Evolutionary conservation across 2,113 vertebrate genomes (phyloP), one percentile per base, ranked within the genome.

Genomic region (Cariama cristata): DNA sequence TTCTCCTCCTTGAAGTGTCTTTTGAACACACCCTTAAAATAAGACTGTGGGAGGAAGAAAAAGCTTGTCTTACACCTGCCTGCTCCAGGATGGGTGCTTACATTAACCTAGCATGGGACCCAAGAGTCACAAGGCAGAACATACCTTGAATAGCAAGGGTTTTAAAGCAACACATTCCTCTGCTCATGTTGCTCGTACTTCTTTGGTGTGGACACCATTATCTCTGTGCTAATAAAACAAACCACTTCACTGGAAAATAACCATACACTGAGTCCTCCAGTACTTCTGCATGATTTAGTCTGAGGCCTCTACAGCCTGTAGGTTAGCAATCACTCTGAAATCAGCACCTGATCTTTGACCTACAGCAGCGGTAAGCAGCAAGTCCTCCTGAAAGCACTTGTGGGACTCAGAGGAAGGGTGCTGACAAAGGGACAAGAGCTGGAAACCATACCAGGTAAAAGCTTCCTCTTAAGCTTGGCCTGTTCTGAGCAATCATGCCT

Each of bases 31-130:
- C 11, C 40, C 72, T 86, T 95, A 50, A 80, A 88, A 20, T 53
- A 83, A 79, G 50, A 75, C 35, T 0, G 2, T 53, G 38, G 77
- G 89, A 96, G 40, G 84, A 85, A 85, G 12, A 75, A 93, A 91
- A 86, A 73, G 8, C 60, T 94, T 81, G 59, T 63, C 82, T 80
- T 71, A 52, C 11, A 55, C 42, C 47, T 71, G 52, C 52, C 59
- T 84, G 22, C 28, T 52, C n/a, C 60, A 77, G 60, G 42, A 84
- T 33, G 80, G 17, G 4, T 55, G 47, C 38, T 75, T 80, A 75
- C 0, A 0, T 21, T 79, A 93, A 44, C 1, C 2, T 6, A 86
- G 45, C 1, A 0, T 47, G 55, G 64, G 59, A 83, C 64, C 42
- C 1, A n/a, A 77, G 50, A 88, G 33, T 44, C 63, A 81, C 4